phyloP scores from a whole-genome alignment of 2,888 invertebrate species.

The Phaedon cochleariae region DNA sequence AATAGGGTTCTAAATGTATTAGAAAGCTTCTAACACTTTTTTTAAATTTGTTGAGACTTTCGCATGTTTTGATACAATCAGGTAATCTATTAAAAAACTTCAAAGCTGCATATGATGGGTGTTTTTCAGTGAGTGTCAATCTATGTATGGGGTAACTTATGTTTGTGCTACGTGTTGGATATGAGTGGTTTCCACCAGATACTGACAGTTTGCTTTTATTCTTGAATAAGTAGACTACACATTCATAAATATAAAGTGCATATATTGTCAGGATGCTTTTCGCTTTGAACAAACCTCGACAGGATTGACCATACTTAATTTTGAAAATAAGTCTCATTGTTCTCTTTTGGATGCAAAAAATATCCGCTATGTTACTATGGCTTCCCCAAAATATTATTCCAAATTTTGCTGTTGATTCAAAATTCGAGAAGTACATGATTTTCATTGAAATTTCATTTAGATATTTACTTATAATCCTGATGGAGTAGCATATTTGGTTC shows the following conservation, averaged over 20 bases:
- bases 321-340: neutral
- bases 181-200: neutral
- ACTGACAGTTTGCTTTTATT: neutral
- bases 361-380: too few relatives aligned
- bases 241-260: conserved; percentile 1
- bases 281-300: neutral
- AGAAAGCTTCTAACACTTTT: neutral
- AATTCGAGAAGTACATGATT: too few relatives aligned
- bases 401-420: too few relatives aligned
- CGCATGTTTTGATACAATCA: neutral
- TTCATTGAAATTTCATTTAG: neutral
- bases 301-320: neutral
- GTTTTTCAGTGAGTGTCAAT: neutral
- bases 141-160: conserved; percentile 1
- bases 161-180: conserved; percentile 1
- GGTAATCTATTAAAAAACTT: neutral
- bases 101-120: neutral
- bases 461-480: conserved; percentile 1
- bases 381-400: neutral
- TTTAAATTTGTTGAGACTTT: neutral
- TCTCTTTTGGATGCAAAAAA: too few relatives aligned
- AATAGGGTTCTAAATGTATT: neutral
- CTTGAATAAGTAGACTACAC: neutral
- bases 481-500: neutral
- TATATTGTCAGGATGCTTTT: neutral